Conservation (phyloP, 2,113 vertebrate species). For the Nannospalax galili region DNA sequence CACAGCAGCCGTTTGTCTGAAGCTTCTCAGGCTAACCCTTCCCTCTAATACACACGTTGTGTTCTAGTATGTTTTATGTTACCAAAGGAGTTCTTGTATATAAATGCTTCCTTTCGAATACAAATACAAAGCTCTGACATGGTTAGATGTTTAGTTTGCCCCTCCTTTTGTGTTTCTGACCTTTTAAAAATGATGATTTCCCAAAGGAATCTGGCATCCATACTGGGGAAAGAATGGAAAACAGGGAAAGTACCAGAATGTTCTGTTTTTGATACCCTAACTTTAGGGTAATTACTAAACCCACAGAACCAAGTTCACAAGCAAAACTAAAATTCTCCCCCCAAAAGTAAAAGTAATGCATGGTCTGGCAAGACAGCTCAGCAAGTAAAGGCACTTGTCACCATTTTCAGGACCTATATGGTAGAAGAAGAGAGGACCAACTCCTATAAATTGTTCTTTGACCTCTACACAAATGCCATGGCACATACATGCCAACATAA, state of each 20-base stretch:
- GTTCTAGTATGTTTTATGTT: constrained; percentile 76
- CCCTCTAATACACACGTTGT: constrained; percentile 50
- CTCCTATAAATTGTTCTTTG: not conserved
- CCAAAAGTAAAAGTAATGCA: not conserved
- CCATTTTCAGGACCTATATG: too few species aligned
- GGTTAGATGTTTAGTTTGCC: constrained; percentile 80
- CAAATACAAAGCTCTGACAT: constrained; percentile 79
- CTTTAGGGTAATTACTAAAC: constrained; percentile 81
- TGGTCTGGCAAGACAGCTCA: too few species aligned
- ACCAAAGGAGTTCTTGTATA: constrained; percentile 67
- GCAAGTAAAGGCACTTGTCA: too few species aligned
- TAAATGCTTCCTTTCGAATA: constrained; percentile 82
- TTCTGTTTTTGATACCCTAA: constrained; percentile 69
- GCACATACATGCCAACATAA: too few species aligned
- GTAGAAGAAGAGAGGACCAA: not conserved
- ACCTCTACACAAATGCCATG: not conserved
- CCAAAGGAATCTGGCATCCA: constrained; percentile 81
- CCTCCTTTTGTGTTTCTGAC: constrained; percentile 79
- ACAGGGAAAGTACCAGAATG: constrained; percentile 78
- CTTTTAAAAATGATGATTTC: constrained; percentile 85
- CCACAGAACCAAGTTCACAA: constrained; percentile 65
- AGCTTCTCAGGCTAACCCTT: constrained; percentile 35
- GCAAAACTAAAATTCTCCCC: constrained; percentile 53
- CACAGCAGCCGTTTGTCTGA: constrained; percentile 38
- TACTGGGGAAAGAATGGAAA: constrained; percentile 83